Base-by-base conservation (phyloP, 1,140 invertebrate species). In the Ectropis grisescens region DNA sequence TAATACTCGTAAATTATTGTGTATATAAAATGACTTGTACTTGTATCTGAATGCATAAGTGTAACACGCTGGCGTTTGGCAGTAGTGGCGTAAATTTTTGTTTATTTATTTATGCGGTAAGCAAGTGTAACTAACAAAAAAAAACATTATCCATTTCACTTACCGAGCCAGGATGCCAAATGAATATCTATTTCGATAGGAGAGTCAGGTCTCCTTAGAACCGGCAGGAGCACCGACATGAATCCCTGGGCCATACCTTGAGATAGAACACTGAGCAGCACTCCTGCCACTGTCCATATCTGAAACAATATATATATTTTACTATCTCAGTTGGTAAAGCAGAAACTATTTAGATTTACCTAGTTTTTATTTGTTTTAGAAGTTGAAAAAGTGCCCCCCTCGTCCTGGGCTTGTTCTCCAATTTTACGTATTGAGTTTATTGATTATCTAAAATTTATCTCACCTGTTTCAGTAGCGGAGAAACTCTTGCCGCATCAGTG, bases 141-240 rank as follows among this genome's bases (percentile, higher is more conserved):
- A 16, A 11, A 38, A 38, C 16, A 40, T 8, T 19, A 11, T 24
- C 12, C 24, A 22, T 25, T 14, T n/a, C n/a, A n/a, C 43, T 31
- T 41, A 72, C 70, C 68, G 53, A 75, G 66, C 70, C 70, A 75
- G 15, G 70, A 75, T 23, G 58, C 70, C 2, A 58, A 53, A 1
- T 40, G 27, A 3, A 61, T 58, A 44, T 71, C 58, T 3, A 75
- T 61, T 0, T 43, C 55, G 48, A 75, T 72, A 11, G 39, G 16
- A 2, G 67, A 64, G 19, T 50, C 57, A 0, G 55, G 43, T 11
- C 16, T 26, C 2, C 49, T 38, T 1, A 75, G 43, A 35, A 65
- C 59, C 3, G 66, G 58, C 13, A 75, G 37, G 11, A 70, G 34
- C 4, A 68, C 54, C 2, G 68, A 60, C 0, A 65, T 59, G 22